Evolutionary conservation across 30 jellyfish, hydroid and myxozoan genomes (phyloP).

Genomic region (Pelagia noctiluca): DNA sequence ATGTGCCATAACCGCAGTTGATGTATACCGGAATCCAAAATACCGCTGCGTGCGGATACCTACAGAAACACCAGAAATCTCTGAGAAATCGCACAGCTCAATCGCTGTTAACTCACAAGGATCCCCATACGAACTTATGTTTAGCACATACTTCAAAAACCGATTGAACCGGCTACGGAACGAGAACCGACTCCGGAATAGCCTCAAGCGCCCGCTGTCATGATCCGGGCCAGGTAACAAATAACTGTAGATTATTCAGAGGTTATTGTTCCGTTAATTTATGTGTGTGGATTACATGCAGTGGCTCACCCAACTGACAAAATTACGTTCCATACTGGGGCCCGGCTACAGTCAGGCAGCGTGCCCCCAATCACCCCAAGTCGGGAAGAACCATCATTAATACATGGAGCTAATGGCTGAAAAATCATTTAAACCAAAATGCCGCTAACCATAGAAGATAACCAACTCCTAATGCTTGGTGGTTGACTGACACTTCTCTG

Average conservation of each 20-base stretch:
- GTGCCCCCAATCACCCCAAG: no score
- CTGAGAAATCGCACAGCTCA: constrained; percentile 41
- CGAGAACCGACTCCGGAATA: constrained; percentile 17
- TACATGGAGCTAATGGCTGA: no score
- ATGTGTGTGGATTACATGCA: no score
- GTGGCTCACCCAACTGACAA: constrained; percentile 26
- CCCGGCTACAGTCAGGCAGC: constrained; percentile 24
- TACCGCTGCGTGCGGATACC: constrained; percentile 83
- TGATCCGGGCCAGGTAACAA: not conserved
- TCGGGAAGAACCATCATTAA: no score
- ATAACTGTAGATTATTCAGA: constrained; percentile 16
- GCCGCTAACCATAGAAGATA: no score
- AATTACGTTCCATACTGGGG: constrained; percentile 19
- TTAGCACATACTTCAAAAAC: constrained; percentile 44
- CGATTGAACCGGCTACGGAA: constrained; percentile 34
- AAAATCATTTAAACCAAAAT: no score
- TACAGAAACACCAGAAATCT: constrained; percentile 76
- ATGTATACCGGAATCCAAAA: constrained; percentile 69
- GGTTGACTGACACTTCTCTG: no score
- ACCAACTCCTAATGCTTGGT: no score
- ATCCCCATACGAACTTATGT: constrained; percentile 48
- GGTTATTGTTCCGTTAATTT: constrained; percentile 54
- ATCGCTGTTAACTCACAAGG: constrained; percentile 34
- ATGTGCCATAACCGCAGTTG: constrained; percentile 77
- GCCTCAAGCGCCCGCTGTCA: constrained; percentile 18